Evolutionary conservation across 2,797 vertebrate species (phyloP), one percentile per base, ranked within the genome.

Genomic region (Myoxocephalus aenaeus): DNA sequence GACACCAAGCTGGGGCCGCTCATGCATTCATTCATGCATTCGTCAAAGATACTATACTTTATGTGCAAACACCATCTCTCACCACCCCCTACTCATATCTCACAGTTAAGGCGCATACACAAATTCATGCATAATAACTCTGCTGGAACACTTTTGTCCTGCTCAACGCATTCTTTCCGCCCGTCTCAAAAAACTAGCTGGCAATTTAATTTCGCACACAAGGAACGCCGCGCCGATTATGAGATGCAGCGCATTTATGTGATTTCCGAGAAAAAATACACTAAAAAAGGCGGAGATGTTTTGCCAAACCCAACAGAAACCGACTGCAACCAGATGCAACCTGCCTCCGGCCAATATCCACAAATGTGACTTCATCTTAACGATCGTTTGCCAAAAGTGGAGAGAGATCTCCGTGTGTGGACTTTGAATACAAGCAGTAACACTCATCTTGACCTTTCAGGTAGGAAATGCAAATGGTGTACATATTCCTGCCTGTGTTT

Each of bases 11-110:
- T 0, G 20, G 1, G 77, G 54, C 72, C 54, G 22, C 87, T 91
- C 86, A 90, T 93, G 85, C 87, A 90, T 92, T 86, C 83, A 89
- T 92, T 91, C 88, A 91, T 90, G 67, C 7, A 11, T 66, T 79
- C 22, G 81, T 73, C 80, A 77, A 84, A 84, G 75, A 75, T 76
- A 56, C 82, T 42, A 72, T 69, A 77, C 67, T 83, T 89, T 70
- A 81, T 86, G 86, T 81, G 80, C 83, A 79, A 72, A 81, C 77
- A 56, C 54, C 1, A 18, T 69, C 76, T 64, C 81, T 64, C 67
- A 36, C 81, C 22, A 4, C 64, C 74, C 40, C 5, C 34, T 29
- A 51, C 3, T 63, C 40, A 48, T 34, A 61, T 79, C 65, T 69
- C 75, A 46, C 79, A 53, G 57, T 77, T 63, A 27, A 75, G 34